phyloP scores from a whole-genome alignment of 2,113 vertebrate genomes.

The Corythornis madagascariensis region DNA sequence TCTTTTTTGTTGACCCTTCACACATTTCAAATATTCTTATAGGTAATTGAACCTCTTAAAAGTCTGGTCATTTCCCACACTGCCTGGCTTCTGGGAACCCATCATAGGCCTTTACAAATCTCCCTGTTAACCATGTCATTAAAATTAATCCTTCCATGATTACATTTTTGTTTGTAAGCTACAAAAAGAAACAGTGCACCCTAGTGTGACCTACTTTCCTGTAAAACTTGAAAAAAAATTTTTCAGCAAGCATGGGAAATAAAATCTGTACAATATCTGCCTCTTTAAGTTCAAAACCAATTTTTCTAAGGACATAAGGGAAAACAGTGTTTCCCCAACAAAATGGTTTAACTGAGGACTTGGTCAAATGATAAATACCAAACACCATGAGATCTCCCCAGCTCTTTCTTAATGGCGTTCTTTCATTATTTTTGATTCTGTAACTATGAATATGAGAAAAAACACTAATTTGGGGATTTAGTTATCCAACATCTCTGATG shows the following conservation, averaged over 20 bases:
- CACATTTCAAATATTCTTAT: not conserved
- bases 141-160: not conserved
- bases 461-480: not conserved
- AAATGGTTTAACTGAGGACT: not conserved
- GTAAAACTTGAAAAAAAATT: not conserved
- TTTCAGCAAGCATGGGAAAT: not conserved
- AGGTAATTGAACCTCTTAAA: not conserved
- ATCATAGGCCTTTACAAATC: not conserved
- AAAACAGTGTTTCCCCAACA: not conserved
- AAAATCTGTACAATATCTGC: not conserved
- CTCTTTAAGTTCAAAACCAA: not conserved
- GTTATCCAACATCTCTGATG: not conserved
- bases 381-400: not conserved
- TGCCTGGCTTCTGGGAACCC: not conserved
- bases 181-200: not conserved
- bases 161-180: not conserved
- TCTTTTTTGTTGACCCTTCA: not conserved
- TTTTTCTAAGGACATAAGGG: not conserved
- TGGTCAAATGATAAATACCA: not conserved
- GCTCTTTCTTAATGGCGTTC: not conserved
- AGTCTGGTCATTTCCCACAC: not conserved
- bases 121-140: not conserved
- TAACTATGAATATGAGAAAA: not conserved
- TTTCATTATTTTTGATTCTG: not conserved
- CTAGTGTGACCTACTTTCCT: conserved; percentile 6